Base-by-base conservation (phyloP, 2,113 vertebrate species). In the Centrocercus urophasianus region DNA sequence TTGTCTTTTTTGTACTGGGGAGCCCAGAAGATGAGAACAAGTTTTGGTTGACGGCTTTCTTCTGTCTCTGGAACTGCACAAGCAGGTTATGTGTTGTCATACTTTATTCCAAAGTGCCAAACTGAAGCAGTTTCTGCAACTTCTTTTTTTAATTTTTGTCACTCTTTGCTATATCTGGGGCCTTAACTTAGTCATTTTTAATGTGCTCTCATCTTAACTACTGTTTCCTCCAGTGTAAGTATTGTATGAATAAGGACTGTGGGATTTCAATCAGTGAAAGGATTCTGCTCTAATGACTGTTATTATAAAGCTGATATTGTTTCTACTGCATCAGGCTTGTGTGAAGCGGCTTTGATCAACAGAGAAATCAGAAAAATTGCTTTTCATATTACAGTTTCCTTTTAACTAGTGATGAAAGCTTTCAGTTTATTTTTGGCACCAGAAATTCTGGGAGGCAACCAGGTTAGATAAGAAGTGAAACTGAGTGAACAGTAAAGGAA, bases 331-430 rank as follows among this genome's bases (percentile, higher is more conserved):
- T 93, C 90, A 80, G 47, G 59, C 67, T 90, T 0, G 0, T 64
- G 25, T 60, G 61, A 90, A 36, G 64, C 71, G 84, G 87, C 92
- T 94, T 96, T 92, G 90, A 96, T 96, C 93, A 92, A 87, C 77
- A 90, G 69, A 93, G 50, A 88, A 95, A 81, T 89, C 83, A 87
- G 66, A 83, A 94, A 87, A 96, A 90, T 77, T 90, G 64, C 66
- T 92, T 47, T 87, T 93, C 54, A 84, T 88, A 92, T 93, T 93
- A 77, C 43, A 64, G 89, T 91, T 97, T 93, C 83, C 70, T 94
- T 95, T 96, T 88, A 95, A 90, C 85, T 84, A 40, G 27, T 82
- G 90, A 93, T 93, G 91, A 96, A 96, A 95, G 88, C 69, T 81
- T 84, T 77, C 32, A 5, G 48, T 95, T 95, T 90, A 88, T 95